Base-by-base conservation (phyloP, 2,888 invertebrate genomes). In the Pantelozetes paolii region DNA sequence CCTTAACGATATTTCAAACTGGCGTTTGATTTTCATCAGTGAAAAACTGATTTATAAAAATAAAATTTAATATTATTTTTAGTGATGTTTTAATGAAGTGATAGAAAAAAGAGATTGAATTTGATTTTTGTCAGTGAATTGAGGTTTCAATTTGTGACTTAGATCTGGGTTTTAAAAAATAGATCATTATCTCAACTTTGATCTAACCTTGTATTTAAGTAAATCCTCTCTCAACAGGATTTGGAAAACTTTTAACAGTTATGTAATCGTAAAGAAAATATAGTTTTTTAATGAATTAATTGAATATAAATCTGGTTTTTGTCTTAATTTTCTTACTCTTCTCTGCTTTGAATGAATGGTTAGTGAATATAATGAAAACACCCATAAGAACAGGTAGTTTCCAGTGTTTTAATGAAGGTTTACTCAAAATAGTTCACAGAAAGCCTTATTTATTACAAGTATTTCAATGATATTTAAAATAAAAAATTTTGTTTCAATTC, bases 201-300 rank as follows among this genome's bases (percentile, higher is more conserved):
- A 64, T 64, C 62, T 64, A 64, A 64, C 62, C 62, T 64, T 64
- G 36, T 36, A 36, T 36, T 36, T 20, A 5, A n/a, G 62, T 54
- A 54, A 54, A 54, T 54, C 54, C 13, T 36, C n/a, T 32, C 62
- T 64, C 62, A 64, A 64, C 62, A 64, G 62, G 62, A 64, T 64
- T 64, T 36, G n/a, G 26, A 54, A 57, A 18, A 57, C 9, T 57
- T 57, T 57, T 15, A 57, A 57, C 57, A 57, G 28, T 57, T 57
- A 57, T 57, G 15, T 57, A 57, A 57, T 57, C n/a, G 57, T 18
- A 26, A 28, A 28, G 28, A 54, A 54, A 20, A 57, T 57, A 28
- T 54, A 54, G 9, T 45, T 45, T 45, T 15, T 15, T 45, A 45
- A 2, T 45, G 11, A 45, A 13, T 45, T 45, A 11, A 11, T 45